Percentiles rank a stretch among this genome's conserved stretches.
Conservation (phyloP, 2,888 invertebrate genomes). For the Philereme transversata region DNA sequence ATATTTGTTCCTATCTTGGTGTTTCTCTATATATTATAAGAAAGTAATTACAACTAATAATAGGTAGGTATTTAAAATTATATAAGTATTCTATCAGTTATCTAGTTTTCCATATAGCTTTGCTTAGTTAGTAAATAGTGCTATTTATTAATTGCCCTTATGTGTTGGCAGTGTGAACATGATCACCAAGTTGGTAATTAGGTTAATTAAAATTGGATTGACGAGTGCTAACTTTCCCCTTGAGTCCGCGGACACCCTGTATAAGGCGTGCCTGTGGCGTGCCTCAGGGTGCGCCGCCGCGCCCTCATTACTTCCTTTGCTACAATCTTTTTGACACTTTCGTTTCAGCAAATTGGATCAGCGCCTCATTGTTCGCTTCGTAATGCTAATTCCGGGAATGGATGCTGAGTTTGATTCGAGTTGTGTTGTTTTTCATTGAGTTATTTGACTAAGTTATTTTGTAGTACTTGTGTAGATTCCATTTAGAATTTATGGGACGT, state of each 20-base stretch:
- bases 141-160: no score
- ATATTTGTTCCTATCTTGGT: no score
- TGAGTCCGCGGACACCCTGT: conserved; percentile 37
- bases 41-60: no score
- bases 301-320: conserved; percentile 69
- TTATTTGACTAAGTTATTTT: conserved; percentile 29
- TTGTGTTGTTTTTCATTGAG: conserved; percentile 54
- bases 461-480: background rate
- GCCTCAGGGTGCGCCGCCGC: conserved; percentile 66
- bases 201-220: background rate
- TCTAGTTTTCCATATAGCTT: no score
- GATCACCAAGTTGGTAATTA: no score
- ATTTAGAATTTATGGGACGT: no score
- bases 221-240: background rate
- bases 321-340: conserved; percentile 71
- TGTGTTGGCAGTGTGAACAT: no score
- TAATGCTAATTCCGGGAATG: conserved; percentile 63
- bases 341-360: conserved; percentile 74
- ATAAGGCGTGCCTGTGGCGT: conserved; percentile 66
- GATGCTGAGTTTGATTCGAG: conserved; percentile 51
- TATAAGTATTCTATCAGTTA: no score
- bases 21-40: no score
- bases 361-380: conserved; percentile 61
- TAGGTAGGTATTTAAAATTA: no score
- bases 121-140: no score